Conservation (phyloP, 2,888 invertebrate species). For the Chaitophorus viminalis region DNA sequence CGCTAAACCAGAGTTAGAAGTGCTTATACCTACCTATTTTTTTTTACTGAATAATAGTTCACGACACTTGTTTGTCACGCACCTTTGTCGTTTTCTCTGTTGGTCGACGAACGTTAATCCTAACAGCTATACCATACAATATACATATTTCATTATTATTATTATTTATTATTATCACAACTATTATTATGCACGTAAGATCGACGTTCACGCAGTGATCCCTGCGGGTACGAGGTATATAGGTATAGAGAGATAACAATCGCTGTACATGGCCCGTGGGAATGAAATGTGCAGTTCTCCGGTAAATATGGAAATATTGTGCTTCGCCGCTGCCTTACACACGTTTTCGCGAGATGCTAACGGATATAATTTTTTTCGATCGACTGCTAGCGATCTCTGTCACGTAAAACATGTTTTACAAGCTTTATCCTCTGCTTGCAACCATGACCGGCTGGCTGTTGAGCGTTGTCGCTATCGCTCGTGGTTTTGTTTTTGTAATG, state of each 20-base stretch:
- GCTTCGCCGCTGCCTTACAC: slow-evolving; percentile 38
- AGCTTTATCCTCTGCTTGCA: slow-evolving; percentile 11
- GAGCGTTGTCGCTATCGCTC: not conserved
- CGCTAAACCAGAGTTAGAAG: not conserved
- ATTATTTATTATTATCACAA: not conserved
- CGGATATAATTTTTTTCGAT: slow-evolving; percentile 59
- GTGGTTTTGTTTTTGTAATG: slow-evolving; percentile 27
- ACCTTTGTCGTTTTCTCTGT: not conserved
- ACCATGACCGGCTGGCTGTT: not conserved
- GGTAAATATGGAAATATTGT: slow-evolving; percentile 60
- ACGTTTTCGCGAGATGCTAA: slow-evolving; percentile 54
- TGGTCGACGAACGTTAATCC: not conserved
- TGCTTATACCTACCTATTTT: not conserved
- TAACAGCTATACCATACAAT: not conserved
- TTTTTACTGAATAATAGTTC: not conserved
- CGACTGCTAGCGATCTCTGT: slow-evolving; percentile 51
- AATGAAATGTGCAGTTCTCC: slow-evolving; percentile 49
- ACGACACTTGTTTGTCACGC: slow-evolving; percentile 24
- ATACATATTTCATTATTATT: slow-evolving; percentile 34
- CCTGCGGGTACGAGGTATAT: not conserved
- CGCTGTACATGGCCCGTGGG: slow-evolving; percentile 60
- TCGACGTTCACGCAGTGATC: not conserved
- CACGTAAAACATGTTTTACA: slow-evolving; percentile 61
- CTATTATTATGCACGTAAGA: slow-evolving; percentile 1
- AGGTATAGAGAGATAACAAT: slow-evolving; percentile 23